Percentiles rank a stretch among this genome's conserved stretches.
phyloP scores from a whole-genome alignment of 1,140 invertebrate species.

The Ladona fulva region DNA sequence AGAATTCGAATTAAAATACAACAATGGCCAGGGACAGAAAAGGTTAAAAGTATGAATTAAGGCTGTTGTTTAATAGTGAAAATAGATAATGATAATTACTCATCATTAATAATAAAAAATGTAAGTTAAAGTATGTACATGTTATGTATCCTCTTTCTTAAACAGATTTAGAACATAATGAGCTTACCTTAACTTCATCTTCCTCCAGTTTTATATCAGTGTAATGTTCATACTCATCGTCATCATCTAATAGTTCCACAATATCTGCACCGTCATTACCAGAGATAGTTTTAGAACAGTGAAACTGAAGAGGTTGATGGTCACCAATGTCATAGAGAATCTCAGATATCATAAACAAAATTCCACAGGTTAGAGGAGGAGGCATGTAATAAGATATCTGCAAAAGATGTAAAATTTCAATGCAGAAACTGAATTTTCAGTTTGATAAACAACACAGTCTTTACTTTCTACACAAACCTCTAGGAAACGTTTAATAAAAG shows the following conservation, averaged over 20 bases:
- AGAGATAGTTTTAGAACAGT: conserved; percentile 21
- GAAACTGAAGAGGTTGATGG: conserved; percentile 21
- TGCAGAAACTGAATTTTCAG: conserved; percentile 11
- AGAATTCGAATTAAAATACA: too few relatives aligned
- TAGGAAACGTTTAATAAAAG: conserved; percentile 83
- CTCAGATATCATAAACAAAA: conserved; percentile 71
- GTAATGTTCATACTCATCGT: conserved; percentile 36
- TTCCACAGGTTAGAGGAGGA: conserved; percentile 58
- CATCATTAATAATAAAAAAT: too few relatives aligned
- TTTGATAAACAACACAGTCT: conserved; percentile 8
- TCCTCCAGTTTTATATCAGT: conserved; percentile 28
- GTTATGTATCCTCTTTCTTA: too few relatives aligned
- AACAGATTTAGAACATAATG: too few relatives aligned
- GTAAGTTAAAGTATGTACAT: too few relatives aligned
- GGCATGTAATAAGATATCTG: conserved; percentile 43
- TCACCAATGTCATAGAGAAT: conserved; percentile 25
- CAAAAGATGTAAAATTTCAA: conserved; percentile 30
- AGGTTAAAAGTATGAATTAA: too few relatives aligned
- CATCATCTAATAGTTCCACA: conserved; percentile 23
- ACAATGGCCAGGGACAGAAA: too few relatives aligned
- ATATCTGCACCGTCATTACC: neutral
- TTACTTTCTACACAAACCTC: conserved; percentile 48
- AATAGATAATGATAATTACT: too few relatives aligned
- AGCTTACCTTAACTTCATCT: conserved; percentile 11
- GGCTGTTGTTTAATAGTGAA: too few relatives aligned